Evolutionary conservation across 2,888 invertebrate genomes (phyloP), one percentile per base, ranked within the genome.

Genomic region (Limnephilus marmoratus): DNA sequence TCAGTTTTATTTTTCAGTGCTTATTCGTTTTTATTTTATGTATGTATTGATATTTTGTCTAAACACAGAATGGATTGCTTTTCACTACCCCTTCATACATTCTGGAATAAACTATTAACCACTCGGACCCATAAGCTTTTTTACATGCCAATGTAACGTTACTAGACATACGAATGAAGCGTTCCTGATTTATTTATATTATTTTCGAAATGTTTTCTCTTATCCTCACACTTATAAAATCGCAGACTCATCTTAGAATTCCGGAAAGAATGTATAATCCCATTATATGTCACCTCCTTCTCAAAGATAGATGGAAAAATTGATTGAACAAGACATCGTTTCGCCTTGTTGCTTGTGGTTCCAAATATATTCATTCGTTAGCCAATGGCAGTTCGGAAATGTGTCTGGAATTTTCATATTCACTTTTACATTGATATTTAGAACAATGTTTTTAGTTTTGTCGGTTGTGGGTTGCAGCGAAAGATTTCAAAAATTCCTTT

Each of bases 261-360:
- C 41, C 34, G 90, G 41, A 89, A 82, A 81, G 90, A 90, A 82
- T 90, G 81, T 49, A 90, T 83, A 82, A 34, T 49, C 31, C 49
- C 18, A 45, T 90, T 80, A 37, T 80, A 80, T 80, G 80, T 89
- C 87, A 81, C 88, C 88, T 89, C 88, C 88, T 89, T 37, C n/a
- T 49, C 9, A 41, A 45, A 82, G 90, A 90, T 82, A n/a, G 37
- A 49, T 85, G 82, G 83, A 41, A 34, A 82, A 90, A 68, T 82
- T 82, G 49, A 90, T 83, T 83, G 83, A 83, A 82, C 37, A n/a
- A 82, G 45, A 49, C 34, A 49, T 90, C 53, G 90, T 31, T 82
- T 41, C 83, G 90, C 82, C 81, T 41, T 89, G 80, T 89, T 80
- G 88, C 88, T 18, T 12, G 80, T 81, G 12, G 49, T 15, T 82